Percentiles rank a stretch among this genome's conserved stretches.
phyloP scores from a whole-genome alignment of 1,140 invertebrate genomes.

The Drosophila quadrilineata region DNA sequence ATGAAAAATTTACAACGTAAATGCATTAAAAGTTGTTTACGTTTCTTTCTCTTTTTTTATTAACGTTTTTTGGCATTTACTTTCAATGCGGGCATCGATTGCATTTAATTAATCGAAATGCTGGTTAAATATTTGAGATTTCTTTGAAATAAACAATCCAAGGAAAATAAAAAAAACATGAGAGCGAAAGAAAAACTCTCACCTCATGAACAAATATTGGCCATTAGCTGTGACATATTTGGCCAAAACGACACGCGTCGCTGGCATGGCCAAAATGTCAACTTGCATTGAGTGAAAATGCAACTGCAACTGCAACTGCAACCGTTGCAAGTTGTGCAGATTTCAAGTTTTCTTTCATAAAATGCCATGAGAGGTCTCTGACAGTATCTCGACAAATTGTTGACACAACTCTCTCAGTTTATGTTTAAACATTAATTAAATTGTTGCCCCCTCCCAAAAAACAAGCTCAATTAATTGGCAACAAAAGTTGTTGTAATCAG shows the following conservation, averaged over 20 bases:
- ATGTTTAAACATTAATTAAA: slow-evolving; percentile 9
- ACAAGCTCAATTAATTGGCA: slow-evolving; percentile 38
- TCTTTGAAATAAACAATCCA: no score
- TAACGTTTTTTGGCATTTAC: neutral
- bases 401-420: slow-evolving; percentile 16
- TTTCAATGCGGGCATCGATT: neutral
- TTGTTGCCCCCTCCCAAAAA: neutral
- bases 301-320: slow-evolving; percentile 32
- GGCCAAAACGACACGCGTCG: slow-evolving; percentile 19
- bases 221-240: slow-evolving; percentile 4
- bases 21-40: no score
- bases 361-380: no score
- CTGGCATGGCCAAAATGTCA: slow-evolving; percentile 26
- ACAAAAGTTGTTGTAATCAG: slow-evolving; percentile 18
- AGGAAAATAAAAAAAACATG: no score
- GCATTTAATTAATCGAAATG: slow-evolving; percentile 20
- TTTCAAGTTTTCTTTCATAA: no score
- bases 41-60: no score
- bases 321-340: no score
- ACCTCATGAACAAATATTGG: slow-evolving; percentile 27
- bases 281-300: slow-evolving; percentile 57
- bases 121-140: slow-evolving; percentile 28
- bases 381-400: slow-evolving; percentile 48
- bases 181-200: slow-evolving; percentile 68
- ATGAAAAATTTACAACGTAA: no score